phyloP scores from a whole-genome alignment of 2,888 invertebrate genomes.

The Merodon equestris region DNA sequence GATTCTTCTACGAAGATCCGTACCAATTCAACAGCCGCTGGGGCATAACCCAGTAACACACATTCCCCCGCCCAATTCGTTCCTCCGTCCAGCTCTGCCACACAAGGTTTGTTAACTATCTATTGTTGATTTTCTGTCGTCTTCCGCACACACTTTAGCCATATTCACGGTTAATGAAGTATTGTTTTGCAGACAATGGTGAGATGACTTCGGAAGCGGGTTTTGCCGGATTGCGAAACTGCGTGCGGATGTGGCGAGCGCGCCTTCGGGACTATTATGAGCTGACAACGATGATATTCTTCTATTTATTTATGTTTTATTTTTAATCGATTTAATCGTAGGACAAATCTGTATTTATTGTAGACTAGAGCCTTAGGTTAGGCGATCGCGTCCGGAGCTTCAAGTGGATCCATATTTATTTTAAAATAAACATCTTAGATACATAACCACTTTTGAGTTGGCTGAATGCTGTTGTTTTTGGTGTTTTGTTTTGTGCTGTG shows the following conservation, averaged over 20 bases:
- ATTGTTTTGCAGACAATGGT: slow-evolving; percentile 43
- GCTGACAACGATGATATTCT: slow-evolving; percentile 1
- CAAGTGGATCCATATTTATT: too few species aligned
- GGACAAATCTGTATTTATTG: too few species aligned
- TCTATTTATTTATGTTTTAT: slow-evolving; percentile 19
- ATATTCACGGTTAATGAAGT: slow-evolving; percentile 12
- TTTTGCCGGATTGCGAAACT: not conserved
- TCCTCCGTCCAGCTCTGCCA: not conserved
- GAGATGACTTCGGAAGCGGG: slow-evolving; percentile 2
- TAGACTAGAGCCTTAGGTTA: too few species aligned
- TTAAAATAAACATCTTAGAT: too few species aligned
- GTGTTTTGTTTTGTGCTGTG: too few species aligned
- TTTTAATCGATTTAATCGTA: not conserved
- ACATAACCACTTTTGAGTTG: too few species aligned
- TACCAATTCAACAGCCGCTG: slow-evolving; percentile 61
- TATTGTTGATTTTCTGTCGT: slow-evolving; percentile 8
- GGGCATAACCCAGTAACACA: slow-evolving; percentile 55
- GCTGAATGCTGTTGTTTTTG: too few species aligned
- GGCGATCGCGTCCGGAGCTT: too few species aligned
- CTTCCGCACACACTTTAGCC: not conserved
- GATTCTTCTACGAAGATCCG: slow-evolving; percentile 58
- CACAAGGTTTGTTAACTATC: slow-evolving; percentile 36
- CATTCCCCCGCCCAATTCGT: not conserved
- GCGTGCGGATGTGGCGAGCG: not conserved
- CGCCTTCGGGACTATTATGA: not conserved